phyloP scores from a whole-genome alignment of 2,888 invertebrate species.

The Parnassius glacialis region DNA sequence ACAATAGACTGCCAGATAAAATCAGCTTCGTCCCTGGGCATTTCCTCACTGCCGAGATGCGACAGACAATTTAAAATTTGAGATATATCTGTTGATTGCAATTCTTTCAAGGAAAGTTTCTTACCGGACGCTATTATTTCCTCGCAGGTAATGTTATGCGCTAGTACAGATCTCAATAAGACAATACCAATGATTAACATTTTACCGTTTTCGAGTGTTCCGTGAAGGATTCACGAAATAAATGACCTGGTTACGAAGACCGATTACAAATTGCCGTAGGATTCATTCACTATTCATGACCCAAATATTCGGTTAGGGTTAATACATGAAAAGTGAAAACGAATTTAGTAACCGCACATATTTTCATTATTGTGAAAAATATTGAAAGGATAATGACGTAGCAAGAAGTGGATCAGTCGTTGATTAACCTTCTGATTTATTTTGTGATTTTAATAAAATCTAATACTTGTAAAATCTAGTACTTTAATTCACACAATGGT shows the following conservation, averaged over 20 bases:
- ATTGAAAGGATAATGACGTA: too few species aligned
- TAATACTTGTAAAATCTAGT: too few species aligned
- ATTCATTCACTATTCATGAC: conserved; percentile 3
- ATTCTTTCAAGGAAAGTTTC: conserved; percentile 40
- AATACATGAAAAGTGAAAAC: not conserved
- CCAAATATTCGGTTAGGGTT: conserved; percentile 7
- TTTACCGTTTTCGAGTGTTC: not conserved
- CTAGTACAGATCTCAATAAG: conserved; percentile 23
- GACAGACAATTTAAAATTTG: conserved; percentile 59
- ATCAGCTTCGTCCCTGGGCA: conserved; percentile 49
- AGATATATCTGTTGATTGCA: conserved; percentile 49
- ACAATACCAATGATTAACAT: conserved; percentile 1
- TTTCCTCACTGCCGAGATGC: conserved; percentile 54
- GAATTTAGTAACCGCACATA: too few species aligned
- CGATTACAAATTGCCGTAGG: too few species aligned
- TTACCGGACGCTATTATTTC: conserved; percentile 47
- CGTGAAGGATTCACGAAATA: not conserved
- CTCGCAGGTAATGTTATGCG: conserved; percentile 44
- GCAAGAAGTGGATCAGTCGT: too few species aligned
- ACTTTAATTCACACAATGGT: too few species aligned
- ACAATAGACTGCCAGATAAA: conserved; percentile 62
- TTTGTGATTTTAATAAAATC: too few species aligned
- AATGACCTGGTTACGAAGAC: conserved; percentile 2
- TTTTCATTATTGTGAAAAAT: too few species aligned
- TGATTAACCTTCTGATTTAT: too few species aligned